Base-by-base conservation (phyloP, 2,797 vertebrate species). In the Gallinago solitaria region DNA sequence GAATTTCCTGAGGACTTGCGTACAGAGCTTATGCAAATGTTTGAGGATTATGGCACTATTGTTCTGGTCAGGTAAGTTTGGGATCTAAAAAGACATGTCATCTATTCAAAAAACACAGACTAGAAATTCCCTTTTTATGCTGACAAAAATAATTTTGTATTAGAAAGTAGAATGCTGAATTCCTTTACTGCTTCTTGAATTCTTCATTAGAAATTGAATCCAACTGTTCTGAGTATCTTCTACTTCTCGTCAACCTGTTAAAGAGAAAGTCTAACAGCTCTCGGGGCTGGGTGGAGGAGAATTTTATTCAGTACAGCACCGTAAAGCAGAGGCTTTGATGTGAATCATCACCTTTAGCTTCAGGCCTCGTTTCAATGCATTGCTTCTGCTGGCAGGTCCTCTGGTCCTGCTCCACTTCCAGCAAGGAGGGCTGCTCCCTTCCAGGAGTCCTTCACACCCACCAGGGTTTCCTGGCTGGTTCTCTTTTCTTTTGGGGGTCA, bases 1-100 rank as follows among this genome's bases (percentile, higher is more conserved):
- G 97, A 98, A 63, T 98, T 98, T 96, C 98, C 98, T 2, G 98
- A 98, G 88, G 98, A 98, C 53, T 41, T 98, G 83, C 98, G 98
- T n/a, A 63, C 93, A 14, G 98, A 98, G 27, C 98, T 98, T 35
- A 98, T 98, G 98, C 96, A 98, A 57, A 97, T 97, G n/a, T 94
- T 98, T 97, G 98, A 97, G 92, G 96, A 92, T 75, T 98, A 98
- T 3, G 98, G 98, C 80, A 98, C 95, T 8, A 73, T 98, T 37
- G 96, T 98, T 39, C 97, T 98, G 24, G 97, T 98, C 94, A 98
- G 98, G 98, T 98, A 74, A 91, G 89, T 35, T 1, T 82, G 71
- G 50, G 19, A 73, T 86, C 43, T 61, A 53, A 75, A 56, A 50
- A 39, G 43, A 12, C 3, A 6, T 37, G 11, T 54, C 63, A 41